Conservation (phyloP, 2,113 vertebrate genomes). For the Abramis brama region DNA sequence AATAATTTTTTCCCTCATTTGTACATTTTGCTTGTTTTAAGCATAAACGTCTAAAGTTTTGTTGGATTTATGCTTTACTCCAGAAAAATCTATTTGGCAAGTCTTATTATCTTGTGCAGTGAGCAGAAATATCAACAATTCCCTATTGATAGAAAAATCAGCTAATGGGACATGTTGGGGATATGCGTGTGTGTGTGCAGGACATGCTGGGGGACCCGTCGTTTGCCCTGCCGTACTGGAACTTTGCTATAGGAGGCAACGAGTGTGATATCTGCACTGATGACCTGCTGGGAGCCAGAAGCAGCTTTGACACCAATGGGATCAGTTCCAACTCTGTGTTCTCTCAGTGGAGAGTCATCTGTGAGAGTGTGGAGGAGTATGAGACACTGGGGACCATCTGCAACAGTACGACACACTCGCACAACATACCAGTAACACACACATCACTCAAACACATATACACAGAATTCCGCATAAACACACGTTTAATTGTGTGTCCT, state of each 20-base stretch:
- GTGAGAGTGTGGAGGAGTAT: constrained; percentile 90
- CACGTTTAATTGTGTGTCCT: constrained; percentile 70
- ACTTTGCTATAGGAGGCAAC: constrained; percentile 92
- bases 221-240: constrained; percentile 95
- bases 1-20: neutral
- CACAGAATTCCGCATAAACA: constrained; percentile 23
- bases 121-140: constrained; percentile 14
- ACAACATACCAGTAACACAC: constrained; percentile 39
- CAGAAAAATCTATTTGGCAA: constrained; percentile 6
- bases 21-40: neutral
- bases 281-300: constrained; percentile 90
- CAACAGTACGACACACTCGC: constrained; percentile 84
- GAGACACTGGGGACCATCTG: constrained; percentile 91
- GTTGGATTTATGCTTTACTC: neutral
- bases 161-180: neutral
- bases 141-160: neutral
- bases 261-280: constrained; percentile 91
- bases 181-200: constrained; percentile 63
- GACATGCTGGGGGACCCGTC: constrained; percentile 85
- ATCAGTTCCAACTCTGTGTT: constrained; percentile 91
- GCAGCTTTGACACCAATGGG: constrained; percentile 82
- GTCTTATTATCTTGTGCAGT: constrained; percentile 20
- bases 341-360: constrained; percentile 90
- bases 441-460: constrained; percentile 18
- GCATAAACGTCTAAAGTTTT: constrained; percentile 1